Base-by-base conservation (phyloP, 2,113 vertebrate genomes). In the Pterophyllum scalare region DNA sequence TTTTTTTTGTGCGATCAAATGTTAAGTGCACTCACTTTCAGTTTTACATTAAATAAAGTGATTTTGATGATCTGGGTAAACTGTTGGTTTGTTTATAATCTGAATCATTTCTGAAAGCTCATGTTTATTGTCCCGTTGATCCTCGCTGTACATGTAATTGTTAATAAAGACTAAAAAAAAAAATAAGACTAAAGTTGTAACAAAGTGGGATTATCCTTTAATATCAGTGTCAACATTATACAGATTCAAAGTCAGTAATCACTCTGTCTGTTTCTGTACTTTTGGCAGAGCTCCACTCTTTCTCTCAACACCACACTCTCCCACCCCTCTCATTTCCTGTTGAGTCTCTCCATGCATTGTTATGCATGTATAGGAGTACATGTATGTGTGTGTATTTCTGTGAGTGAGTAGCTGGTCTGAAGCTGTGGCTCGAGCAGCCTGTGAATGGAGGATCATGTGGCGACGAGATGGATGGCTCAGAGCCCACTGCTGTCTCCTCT, bases 401-500 rank as follows among this genome's bases (percentile, higher is more conserved):
- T 17, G 54, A 65, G 72, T 35, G 80, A 82, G 81, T 22, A 60
- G 54, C 79, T 56, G 56, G 54, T 88, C 59, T 84, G 76, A 82
- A 84, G 65, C 88, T 78, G 86, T 46, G 90, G 89, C 65, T 77
- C n/a, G 59, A 90, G 87, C 82, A 65, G 90, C 83, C 89, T 96
- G 97, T 97, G 97, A 97, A 97, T 97, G 96, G 96, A 97, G 97
- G 97, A 97, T 98, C 97, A 96, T 97, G 97, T 96, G 97, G 96
- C 96, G 96, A 95, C 96, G 97, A 98, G 97, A 99, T 98, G 97
- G 98, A 99, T 99, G 96, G 97, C 96, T 96, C 94, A 90, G 96
- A 97, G 96, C 97, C 96, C 96, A 96, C 96, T 96, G 97, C 97
- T 98, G 97, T 98, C 98, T 98, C 95, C 97, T 97, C 97, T 99